Conservation (phyloP, 2,113 vertebrate genomes). For the Beaufortia kweichowensis region DNA sequence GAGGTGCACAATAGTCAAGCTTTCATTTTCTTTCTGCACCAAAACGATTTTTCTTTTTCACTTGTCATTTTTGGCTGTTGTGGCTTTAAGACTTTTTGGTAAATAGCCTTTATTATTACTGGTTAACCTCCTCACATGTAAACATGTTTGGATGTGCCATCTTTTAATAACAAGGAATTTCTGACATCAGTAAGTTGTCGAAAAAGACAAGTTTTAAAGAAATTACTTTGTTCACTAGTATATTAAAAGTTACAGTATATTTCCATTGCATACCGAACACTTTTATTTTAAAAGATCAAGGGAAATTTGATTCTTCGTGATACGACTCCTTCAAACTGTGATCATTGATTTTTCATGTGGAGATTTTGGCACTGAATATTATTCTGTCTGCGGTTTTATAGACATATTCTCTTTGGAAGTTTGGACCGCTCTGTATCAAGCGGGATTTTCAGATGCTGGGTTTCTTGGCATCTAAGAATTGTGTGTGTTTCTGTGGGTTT, state of each 20-base stretch:
- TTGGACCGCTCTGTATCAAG: background rate
- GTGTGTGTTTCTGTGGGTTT: conserved; percentile 38
- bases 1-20: no score
- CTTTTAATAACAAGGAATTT: no score
- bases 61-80: no score
- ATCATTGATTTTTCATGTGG: conserved; percentile 2
- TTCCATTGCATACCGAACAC: background rate
- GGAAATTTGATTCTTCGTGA: background rate
- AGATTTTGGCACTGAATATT: conserved; percentile 23
- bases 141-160: no score
- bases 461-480: conserved; percentile 12
- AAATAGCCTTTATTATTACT: no score
- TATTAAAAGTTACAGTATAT: background rate
- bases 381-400: background rate
- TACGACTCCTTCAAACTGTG: background rate
- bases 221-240: no score
- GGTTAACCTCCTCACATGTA: no score
- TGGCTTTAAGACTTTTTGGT: no score
- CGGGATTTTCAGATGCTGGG: background rate
- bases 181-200: no score
- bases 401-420: conserved; percentile 20
- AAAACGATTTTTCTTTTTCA: no score
- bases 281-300: conserved; percentile 7
- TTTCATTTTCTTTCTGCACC: no score
- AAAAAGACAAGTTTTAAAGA: no score